Percentiles rank a stretch among this genome's conserved stretches.
phyloP scores from a whole-genome alignment of 2,113 vertebrate genomes.

The Burhinus bistriatus region DNA sequence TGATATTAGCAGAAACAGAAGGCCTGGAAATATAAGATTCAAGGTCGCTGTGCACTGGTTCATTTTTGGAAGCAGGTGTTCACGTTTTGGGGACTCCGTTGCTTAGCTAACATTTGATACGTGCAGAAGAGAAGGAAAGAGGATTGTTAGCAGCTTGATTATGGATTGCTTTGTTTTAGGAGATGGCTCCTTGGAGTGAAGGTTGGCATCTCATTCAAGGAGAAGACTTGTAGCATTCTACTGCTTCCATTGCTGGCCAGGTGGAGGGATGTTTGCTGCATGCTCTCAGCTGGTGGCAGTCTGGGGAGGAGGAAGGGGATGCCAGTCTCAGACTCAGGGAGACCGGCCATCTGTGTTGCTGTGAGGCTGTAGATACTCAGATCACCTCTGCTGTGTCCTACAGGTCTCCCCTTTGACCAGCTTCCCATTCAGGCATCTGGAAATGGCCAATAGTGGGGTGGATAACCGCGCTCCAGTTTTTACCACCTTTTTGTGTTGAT shows the following conservation, averaged over 20 bases:
- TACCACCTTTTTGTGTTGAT: not conserved
- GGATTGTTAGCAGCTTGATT: not conserved
- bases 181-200: not conserved
- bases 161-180: not conserved
- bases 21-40: rapidly evolving
- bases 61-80: not conserved
- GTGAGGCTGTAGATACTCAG: not conserved
- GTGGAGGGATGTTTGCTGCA: not conserved
- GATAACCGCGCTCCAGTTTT: not conserved
- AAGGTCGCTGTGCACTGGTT: not conserved
- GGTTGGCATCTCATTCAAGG: not conserved
- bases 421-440: not conserved
- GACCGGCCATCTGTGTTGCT: not conserved
- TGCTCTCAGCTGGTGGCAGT: not conserved
- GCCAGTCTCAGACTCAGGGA: not conserved
- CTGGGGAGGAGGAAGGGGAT: not conserved
- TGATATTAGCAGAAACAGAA: not conserved
- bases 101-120: not conserved
- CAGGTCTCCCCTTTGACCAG: not conserved
- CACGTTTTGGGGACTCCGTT: not conserved
- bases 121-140: not conserved
- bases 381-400: not conserved
- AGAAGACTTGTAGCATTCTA: not conserved
- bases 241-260: not conserved
- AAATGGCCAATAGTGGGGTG: not conserved